Conservation (phyloP, 2,113 vertebrate genomes). For the Neotoma lepida region DNA sequence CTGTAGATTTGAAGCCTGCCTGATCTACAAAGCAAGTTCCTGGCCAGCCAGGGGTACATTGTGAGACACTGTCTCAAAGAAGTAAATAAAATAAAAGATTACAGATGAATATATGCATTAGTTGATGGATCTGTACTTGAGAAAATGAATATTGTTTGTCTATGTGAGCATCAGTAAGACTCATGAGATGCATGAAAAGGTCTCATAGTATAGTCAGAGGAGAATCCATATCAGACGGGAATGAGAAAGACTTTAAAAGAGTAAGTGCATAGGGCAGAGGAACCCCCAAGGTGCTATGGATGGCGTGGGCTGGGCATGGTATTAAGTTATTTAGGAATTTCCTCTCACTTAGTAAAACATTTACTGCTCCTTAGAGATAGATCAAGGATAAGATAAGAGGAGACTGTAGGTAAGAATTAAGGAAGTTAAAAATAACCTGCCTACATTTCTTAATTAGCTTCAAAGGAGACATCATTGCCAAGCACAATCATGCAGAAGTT, state of each 20-base stretch:
- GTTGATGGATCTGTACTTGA: background rate
- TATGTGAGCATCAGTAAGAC: background rate
- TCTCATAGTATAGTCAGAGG: background rate
- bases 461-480: slow-evolving; percentile 79
- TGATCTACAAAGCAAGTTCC: background rate
- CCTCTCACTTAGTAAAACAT: slow-evolving; percentile 58
- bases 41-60: background rate
- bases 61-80: background rate
- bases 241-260: background rate
- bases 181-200: background rate
- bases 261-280: background rate
- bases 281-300: slow-evolving; percentile 22
- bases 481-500: slow-evolving; percentile 76
- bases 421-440: slow-evolving; percentile 64
- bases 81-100: background rate
- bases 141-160: background rate
- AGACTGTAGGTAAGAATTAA: slow-evolving; percentile 61
- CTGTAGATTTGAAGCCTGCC: background rate
- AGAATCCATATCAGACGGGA: background rate
- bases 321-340: slow-evolving; percentile 62
- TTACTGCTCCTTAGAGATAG: slow-evolving; percentile 44
- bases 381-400: slow-evolving; percentile 1
- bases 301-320: background rate
- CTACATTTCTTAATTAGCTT: slow-evolving; percentile 76
- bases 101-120: background rate